phyloP scores from a whole-genome alignment of 2,888 invertebrate species.

The Drosophila paranaensis region DNA sequence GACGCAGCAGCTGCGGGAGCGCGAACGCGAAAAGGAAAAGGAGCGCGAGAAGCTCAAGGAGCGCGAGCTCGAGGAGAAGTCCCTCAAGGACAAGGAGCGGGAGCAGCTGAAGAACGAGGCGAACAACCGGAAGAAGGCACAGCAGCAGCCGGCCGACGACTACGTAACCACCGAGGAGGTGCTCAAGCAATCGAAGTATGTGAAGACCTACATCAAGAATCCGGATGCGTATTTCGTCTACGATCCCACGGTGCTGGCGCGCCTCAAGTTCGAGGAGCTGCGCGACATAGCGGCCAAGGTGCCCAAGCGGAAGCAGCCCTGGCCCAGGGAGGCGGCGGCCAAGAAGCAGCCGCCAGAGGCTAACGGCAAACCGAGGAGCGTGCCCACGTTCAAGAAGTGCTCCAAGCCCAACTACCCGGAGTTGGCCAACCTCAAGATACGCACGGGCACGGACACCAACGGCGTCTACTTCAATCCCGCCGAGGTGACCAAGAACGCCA shows the following conservation, averaged over 20 bases:
- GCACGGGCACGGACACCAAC: conserved; percentile 80
- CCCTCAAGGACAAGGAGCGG: conserved; percentile 30
- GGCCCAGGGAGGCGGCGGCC: neutral
- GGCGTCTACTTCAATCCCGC: conserved; percentile 82
- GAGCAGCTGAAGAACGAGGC: conserved; percentile 58
- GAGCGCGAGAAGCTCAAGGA: conserved; percentile 51
- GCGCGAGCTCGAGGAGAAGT: conserved; percentile 51
- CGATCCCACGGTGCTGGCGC: conserved; percentile 83
- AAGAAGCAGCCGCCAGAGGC: conserved; percentile 31
- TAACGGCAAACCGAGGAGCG: conserved; percentile 52
- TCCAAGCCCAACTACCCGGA: conserved; percentile 84
- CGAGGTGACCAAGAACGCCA: conserved; percentile 84
- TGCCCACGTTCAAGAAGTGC: conserved; percentile 81
- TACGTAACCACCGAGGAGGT: conserved; percentile 84
- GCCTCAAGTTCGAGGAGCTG: conserved; percentile 82
- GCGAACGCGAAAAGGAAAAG: conserved; percentile 72
- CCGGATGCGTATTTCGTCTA: conserved; percentile 84
- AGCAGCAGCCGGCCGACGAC: conserved; percentile 62
- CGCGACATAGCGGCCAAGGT: conserved; percentile 71
- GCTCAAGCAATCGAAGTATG: conserved; percentile 84
- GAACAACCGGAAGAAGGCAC: conserved; percentile 46
- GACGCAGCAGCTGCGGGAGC: conserved; percentile 71
- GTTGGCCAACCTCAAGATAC: conserved; percentile 83
- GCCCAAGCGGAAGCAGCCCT: conserved; percentile 66
- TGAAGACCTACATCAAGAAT: conserved; percentile 85